Base-by-base conservation (phyloP, 2,888 invertebrate species). In the Catocala sponsa region DNA sequence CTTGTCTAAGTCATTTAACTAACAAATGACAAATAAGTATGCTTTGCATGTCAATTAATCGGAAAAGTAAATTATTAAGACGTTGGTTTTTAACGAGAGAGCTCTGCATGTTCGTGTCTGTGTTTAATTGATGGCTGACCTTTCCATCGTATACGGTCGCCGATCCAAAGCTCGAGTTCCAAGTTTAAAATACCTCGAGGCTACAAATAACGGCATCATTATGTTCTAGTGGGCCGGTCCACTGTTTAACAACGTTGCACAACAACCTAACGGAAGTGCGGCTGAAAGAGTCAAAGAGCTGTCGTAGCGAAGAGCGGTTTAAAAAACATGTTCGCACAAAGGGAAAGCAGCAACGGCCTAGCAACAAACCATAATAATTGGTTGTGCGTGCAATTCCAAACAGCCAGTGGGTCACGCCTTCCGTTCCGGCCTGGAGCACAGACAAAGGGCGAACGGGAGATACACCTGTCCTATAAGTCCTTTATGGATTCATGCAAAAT, bases 401-500 rank as follows among this genome's bases (percentile, higher is more conserved):
- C 72, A 71, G 71, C 70, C 70, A 65, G 65, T 72, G 76, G 76
- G 76, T 78, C 80, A 76, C 69, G 72, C 74, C 78, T 73, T 75
- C 80, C 79, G 81, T 82, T 82, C 79, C 76, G 71, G 73, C 64
- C 59, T 52, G 68, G 63, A 70, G 65, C 68, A 59, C 73, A 61
- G 57, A 78, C 76, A 80, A 75, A 78, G 76, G 77, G 76, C 74
- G 61, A 66, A 70, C 73, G 70, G 70, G 72, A 65, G 72, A 63
- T 70, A 67, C 84, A 85, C 83, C 86, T 86, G 84, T 72, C 74
- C 73, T 54, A 68, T 77, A 57, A 69, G 70, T 75, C 76, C 68
- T 74, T 61, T 70, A 63, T 72, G 72, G 59, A 59, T 66, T 53
- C 32, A 33, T 57, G 49, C 55, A 35, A 65, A 66, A 65, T 70